A percentile compares a stretch with the other conserved stretches of the same genome.
These are phyloP conservation scores for Eupithecia tripunctaria DNA, from an alignment of 2,888 invertebrate genomes.

Conservation along the genomic window DNA sequence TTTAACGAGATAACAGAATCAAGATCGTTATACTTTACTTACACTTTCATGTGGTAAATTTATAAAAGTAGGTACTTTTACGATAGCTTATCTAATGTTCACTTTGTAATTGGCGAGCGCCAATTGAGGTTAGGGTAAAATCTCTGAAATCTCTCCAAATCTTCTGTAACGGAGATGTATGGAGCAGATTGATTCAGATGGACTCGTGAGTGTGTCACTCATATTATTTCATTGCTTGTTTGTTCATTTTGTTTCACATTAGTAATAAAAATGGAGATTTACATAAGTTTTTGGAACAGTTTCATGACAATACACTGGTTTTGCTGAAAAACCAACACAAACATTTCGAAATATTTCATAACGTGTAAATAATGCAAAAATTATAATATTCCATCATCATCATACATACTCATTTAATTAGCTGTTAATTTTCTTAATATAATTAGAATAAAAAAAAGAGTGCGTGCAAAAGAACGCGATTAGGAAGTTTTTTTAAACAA, in stretches of 20 bases:
- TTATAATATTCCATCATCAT: too few species aligned
- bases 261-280: neutral
- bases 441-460: too few species aligned
- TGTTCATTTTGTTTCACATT: neutral
- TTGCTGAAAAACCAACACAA: too few species aligned
- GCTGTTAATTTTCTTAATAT: too few species aligned
- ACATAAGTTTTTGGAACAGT: too few species aligned
- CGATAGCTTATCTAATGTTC: constrained; percentile 55
- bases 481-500: too few species aligned
- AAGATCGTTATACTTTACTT: constrained; percentile 81
- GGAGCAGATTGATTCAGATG: neutral
- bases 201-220: too few species aligned
- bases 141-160: neutral
- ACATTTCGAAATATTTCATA: too few species aligned
- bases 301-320: too few species aligned
- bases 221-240: neutral
- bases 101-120: constrained; percentile 41
- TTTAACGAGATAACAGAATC: constrained; percentile 70
- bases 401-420: too few species aligned
- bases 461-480: too few species aligned
- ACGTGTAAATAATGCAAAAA: too few species aligned
- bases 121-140: neutral
- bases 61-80: constrained; percentile 57
- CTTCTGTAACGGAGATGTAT: neutral
- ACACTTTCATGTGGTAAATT: constrained; percentile 73